Evolutionary conservation across 2,888 invertebrate species (phyloP), one percentile per base, ranked within the genome.

Genomic region (Aleiodes testaceus): DNA sequence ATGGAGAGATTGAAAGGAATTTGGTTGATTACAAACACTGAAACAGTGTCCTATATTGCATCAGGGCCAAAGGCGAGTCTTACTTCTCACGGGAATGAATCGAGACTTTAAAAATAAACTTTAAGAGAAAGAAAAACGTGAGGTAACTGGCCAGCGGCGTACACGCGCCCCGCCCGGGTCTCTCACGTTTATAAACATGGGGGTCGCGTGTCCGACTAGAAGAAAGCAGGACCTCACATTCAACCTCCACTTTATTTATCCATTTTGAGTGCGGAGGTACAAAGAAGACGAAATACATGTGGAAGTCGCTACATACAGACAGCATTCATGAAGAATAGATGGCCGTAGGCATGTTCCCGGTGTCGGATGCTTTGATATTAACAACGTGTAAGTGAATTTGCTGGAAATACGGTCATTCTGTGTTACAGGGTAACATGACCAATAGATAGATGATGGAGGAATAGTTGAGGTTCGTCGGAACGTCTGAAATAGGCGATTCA

Each of bases 351-450:
- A 74, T 74, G 76, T 72, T 75, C 76, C 76, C 74, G 70, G 50
- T 66, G 69, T 72, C 74, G 74, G 73, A 59, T 72, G 74, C 73
- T 76, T 77, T 77, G 73, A 74, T 73, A 77, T 79, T 77, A 77
- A 75, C 77, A 73, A 77, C 77, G 74, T 75, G 72, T 77, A 76
- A 75, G 77, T 76, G 75, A 78, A 79, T 78, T 78, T 72, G 70
- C 75, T 64, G 73, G 73, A 73, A 78, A 77, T 75, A 74, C 74
- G 74, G 75, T 77, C 78, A 75, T 74, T 75, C 73, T 26, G 47
- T n/a, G 26, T 26, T 26, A 26, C 5, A 26, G 26, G n/a, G n/a
- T n/a, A n/a, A n/a, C n/a, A n/a, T n/a, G n/a, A n/a, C n/a, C n/a
- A n/a, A n/a, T n/a, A n/a, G n/a, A n/a, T n/a, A n/a, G n/a, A n/a